A percentile compares a stretch with the other conserved stretches of the same genome.
Evolutionary conservation across 2,113 vertebrate species (phyloP).

Genomic region (Cyprinodon brontotheroides): DNA sequence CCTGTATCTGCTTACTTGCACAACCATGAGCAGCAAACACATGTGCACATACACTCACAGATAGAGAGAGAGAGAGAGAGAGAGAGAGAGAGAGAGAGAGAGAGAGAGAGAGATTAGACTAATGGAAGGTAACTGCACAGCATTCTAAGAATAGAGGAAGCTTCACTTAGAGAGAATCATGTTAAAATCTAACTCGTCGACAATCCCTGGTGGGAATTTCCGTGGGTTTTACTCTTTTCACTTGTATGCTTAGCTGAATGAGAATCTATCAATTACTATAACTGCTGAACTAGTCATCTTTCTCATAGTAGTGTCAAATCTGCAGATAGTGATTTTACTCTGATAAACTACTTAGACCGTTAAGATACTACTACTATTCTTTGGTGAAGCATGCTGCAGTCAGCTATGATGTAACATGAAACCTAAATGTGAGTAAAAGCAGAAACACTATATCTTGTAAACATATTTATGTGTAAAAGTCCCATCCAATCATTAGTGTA

Average conservation of each 20-base stretch:
- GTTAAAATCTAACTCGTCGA: slow-evolving; percentile 8
- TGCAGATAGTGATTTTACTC: neutral
- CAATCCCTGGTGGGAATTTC: slow-evolving; percentile 58
- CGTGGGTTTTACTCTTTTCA: slow-evolving; percentile 20
- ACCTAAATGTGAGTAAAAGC: slow-evolving; percentile 12
- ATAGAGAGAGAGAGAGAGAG: too few relatives aligned
- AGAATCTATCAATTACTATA: slow-evolving; percentile 13
- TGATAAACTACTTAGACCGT: neutral
- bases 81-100: too few relatives aligned
- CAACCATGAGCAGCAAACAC: slow-evolving; percentile 1
- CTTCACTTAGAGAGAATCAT: slow-evolving; percentile 17
- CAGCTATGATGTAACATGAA: slow-evolving; percentile 8
- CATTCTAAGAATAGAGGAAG: slow-evolving; percentile 69
- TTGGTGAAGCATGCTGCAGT: slow-evolving; percentile 2
- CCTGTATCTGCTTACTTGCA: neutral
- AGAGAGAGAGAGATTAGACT: neutral
- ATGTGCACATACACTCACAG: neutral
- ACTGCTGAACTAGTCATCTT: slow-evolving; percentile 29
- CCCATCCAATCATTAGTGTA: neutral
- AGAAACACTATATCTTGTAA: slow-evolving; percentile 2
- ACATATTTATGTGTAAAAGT: slow-evolving; percentile 22
- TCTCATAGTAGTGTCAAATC: slow-evolving; percentile 11
- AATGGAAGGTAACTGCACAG: slow-evolving; percentile 16
- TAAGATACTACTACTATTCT: slow-evolving; percentile 11
- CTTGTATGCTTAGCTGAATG: neutral